Evolutionary conservation across 2,113 vertebrate genomes (phyloP), one percentile per base, ranked within the genome.

Genomic region (Haliaeetus leucogaster): DNA sequence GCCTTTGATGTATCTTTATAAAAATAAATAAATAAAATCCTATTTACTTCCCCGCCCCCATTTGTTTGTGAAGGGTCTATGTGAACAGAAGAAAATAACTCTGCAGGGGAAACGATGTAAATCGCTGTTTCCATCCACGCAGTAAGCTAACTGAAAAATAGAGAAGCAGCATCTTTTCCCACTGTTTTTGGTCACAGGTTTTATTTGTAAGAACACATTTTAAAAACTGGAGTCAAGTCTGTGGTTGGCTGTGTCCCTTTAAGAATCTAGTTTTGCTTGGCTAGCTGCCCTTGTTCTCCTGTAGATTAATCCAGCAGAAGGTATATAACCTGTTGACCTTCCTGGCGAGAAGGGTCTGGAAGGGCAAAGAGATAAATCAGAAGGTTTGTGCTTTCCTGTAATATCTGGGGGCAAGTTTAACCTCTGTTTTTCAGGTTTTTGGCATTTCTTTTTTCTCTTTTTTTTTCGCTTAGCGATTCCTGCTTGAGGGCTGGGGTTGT

Each of bases 241-340:
- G n/a, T 63, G 36, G 42, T 27, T 74, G 47, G 9, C 47, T 62
- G 14, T 95, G 86, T 95, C 93, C 62, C 90, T 96, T 95, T 95
- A 97, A 96, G 83, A 72, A 68, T 63, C 43, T 38, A n/a, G 83
- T 91, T 95, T 79, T 95, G 56, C 91, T 96, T 97, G 94, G 91
- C 93, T 68, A 25, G 58, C 66, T 95, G 89, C 89, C 89, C 93
- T 86, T 50, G 34, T 85, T 82, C 83, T 90, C 82, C 82, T 95
- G 78, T 82, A 95, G 74, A 96, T 95, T 90, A 93, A 82, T 91
- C 84, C 93, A 87, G n/a, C 93, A 97, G 95, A 96, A 97, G 91
- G 84, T 97, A 89, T 95, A 97, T 89, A 96, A 95, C 93, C 93
- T 95, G 89, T n/a, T 97, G 95, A 96, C 93, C 91, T 97, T 97